A percentile compares a stretch with the other conserved stretches of the same genome.
phyloP scores from a whole-genome alignment of 1,140 invertebrate genomes.

The Temnothorax longispinosus region DNA sequence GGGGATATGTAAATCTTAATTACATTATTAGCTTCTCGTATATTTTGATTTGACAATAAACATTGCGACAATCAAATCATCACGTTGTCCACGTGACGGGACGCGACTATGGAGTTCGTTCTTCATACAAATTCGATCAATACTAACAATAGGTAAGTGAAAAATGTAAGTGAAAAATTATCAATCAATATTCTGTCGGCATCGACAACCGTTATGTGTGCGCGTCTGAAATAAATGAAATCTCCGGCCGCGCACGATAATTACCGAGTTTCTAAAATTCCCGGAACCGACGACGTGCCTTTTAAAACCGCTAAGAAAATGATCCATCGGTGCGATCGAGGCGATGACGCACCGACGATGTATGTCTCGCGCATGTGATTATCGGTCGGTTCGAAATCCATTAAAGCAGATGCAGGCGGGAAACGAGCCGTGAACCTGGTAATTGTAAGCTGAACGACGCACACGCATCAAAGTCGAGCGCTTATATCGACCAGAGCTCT shows the following conservation, averaged over 20 bases:
- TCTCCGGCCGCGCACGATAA: background rate
- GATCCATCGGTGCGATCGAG: background rate
- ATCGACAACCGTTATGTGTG: background rate
- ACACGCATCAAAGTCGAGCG: constrained; percentile 46
- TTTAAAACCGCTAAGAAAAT: constrained; percentile 30
- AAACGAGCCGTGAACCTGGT: constrained; percentile 75
- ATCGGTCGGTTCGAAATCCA: constrained; percentile 62
- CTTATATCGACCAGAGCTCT: constrained; percentile 14
- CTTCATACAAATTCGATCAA: background rate
- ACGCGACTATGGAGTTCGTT: background rate
- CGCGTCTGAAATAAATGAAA: background rate
- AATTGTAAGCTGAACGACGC: constrained; percentile 69
- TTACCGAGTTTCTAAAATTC: constrained; percentile 45
- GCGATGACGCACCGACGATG: background rate
- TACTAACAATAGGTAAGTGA: no score
- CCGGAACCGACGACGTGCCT: background rate
- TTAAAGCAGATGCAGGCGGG: constrained; percentile 49
- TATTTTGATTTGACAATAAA: background rate
- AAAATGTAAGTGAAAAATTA: no score
- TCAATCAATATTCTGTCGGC: background rate
- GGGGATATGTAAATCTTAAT: background rate
- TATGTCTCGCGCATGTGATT: constrained; percentile 28
- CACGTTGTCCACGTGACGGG: background rate
- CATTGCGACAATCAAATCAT: background rate
- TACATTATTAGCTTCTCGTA: background rate